A percentile compares a stretch with the other conserved stretches of the same genome.
phyloP scores from a whole-genome alignment of 2,797 vertebrate genomes.

The Dipus sagitta region DNA sequence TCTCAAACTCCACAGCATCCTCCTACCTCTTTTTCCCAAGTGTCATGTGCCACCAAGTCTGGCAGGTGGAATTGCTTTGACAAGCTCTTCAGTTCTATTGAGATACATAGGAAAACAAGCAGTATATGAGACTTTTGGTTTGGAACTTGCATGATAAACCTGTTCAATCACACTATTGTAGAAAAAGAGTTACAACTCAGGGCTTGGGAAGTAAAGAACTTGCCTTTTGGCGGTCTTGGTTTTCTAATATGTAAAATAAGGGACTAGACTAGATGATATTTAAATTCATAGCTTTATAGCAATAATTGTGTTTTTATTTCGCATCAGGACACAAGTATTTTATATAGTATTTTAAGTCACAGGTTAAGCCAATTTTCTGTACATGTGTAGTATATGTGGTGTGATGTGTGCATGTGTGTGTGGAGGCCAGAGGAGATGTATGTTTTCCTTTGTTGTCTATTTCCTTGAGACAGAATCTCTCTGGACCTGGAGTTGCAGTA shows the following conservation, averaged over 20 bases:
- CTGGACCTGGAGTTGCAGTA: no score
- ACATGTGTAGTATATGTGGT: no score
- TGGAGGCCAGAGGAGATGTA: no score
- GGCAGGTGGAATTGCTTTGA: background rate
- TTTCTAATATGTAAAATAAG: background rate
- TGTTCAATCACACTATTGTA: background rate
- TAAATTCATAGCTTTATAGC: background rate
- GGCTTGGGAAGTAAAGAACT: background rate
- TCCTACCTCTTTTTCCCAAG: no score
- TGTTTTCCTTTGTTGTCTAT: no score
- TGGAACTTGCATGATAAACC: background rate
- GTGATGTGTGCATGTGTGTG: no score
- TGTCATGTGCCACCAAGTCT: no score
- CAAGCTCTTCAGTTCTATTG: background rate
- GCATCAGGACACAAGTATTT: background rate
- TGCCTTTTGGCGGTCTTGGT: background rate
- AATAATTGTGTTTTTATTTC: background rate
- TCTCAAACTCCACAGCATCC: no score
- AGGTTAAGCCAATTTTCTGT: background rate
- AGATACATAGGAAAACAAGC: background rate
- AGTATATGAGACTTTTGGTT: background rate
- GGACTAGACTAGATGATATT: background rate
- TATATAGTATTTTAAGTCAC: conserved; percentile 24
- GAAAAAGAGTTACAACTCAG: background rate
- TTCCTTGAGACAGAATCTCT: no score